These are phyloP conservation scores for Ctenoplectra terminalis DNA, from an alignment of 1,140 invertebrate species.

Conservation along the genomic window DNA sequence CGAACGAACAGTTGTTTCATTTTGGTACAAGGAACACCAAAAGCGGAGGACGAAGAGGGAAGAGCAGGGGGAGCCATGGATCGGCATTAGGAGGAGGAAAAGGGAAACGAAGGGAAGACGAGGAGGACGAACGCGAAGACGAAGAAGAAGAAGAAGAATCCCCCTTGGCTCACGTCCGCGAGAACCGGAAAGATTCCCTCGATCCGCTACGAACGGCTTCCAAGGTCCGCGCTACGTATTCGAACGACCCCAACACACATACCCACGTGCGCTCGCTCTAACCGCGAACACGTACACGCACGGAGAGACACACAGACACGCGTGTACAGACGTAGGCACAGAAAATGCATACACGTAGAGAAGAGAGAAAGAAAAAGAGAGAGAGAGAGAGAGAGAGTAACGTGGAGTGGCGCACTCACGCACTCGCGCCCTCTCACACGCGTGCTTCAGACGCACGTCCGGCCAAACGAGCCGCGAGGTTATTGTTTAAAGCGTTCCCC, in stretches of 20 bases:
- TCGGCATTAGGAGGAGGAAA: conserved; percentile 33
- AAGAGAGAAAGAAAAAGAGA: background rate
- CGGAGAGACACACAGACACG: too few species aligned
- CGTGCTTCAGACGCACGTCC: conserved; percentile 74
- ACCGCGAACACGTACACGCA: background rate
- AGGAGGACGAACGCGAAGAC: conserved; percentile 21
- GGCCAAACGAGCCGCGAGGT: conserved; percentile 70
- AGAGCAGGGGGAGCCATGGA: conserved; percentile 2
- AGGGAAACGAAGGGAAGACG: conserved; percentile 14
- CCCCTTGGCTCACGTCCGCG: conserved; percentile 74
- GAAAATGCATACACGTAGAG: background rate
- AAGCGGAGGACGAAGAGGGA: too few species aligned
- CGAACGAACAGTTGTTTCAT: conserved; percentile 15
- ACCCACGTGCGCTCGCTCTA: background rate
- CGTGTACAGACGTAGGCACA: background rate
- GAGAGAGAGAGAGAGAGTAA: background rate
- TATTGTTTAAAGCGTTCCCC: conserved; percentile 76
- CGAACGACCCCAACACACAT: conserved; percentile 52
- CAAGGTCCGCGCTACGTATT: conserved; percentile 78
- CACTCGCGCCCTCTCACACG: conserved; percentile 52
- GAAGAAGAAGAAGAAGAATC: conserved; percentile 71
- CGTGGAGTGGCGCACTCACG: conserved; percentile 41
- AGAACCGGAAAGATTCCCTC: conserved; percentile 83
- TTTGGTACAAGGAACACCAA: conserved; percentile 29
- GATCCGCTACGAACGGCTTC: conserved; percentile 81